Percentiles rank a stretch among this genome's conserved stretches.
Conservation (phyloP, 2,113 vertebrate genomes). For the Malurus elegans region DNA sequence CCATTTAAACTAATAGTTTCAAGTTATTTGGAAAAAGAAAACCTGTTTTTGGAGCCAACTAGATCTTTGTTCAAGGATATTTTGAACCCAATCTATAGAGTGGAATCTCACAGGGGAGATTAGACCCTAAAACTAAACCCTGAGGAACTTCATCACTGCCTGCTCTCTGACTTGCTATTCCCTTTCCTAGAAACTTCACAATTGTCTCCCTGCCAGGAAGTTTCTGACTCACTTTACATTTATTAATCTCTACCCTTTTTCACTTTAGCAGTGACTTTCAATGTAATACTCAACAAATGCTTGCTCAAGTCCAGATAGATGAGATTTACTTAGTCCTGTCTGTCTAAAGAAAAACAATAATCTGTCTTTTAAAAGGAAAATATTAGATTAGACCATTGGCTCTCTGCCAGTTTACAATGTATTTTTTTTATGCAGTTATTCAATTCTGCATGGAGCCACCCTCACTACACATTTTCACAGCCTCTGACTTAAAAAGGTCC, state of each 20-base stretch:
- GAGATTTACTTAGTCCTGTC: background rate
- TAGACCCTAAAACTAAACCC: background rate
- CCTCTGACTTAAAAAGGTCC: background rate
- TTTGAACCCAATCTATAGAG: background rate
- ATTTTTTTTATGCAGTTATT: background rate
- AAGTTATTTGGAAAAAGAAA: background rate
- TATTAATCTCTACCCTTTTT: background rate
- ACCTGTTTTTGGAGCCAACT: background rate
- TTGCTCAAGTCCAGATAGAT: background rate
- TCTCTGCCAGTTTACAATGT: background rate
- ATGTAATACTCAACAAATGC: background rate
- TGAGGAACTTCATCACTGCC: background rate
- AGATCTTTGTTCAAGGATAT: background rate
- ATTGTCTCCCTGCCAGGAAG: background rate
- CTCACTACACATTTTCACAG: background rate
- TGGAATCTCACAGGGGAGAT: background rate
- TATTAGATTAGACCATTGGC: background rate
- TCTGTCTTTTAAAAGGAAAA: background rate
- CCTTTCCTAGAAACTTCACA: background rate
- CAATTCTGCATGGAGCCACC: background rate
- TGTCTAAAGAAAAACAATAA: background rate
- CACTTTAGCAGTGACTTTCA: background rate
- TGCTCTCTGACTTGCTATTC: background rate
- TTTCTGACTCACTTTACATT: background rate
- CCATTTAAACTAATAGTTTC: background rate